A percentile compares a stretch with the other conserved stretches of the same genome.
phyloP scores from a whole-genome alignment of 2,797 vertebrate species.

The Columba guinea region DNA sequence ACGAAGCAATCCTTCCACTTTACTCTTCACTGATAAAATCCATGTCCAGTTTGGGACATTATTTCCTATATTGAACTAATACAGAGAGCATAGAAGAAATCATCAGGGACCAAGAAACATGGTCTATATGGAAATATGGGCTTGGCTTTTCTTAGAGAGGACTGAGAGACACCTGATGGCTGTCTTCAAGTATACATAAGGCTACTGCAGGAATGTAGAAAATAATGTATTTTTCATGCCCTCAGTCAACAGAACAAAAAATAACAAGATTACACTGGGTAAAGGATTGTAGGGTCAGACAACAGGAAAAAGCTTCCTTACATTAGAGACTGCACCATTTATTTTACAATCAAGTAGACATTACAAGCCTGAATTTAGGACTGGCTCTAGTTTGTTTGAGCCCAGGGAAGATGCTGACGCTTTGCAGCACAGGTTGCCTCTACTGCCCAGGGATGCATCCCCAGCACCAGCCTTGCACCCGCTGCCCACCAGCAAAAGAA shows the following conservation, averaged over 20 bases:
- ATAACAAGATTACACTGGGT: neutral
- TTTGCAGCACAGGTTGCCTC: neutral
- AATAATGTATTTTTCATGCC: neutral
- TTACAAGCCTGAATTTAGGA: neutral
- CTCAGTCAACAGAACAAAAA: neutral
- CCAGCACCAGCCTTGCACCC: fast-evolving
- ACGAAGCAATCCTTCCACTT: neutral
- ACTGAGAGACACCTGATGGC: neutral
- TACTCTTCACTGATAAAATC: neutral
- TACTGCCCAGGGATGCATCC: fast-evolving
- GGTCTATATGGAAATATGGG: neutral
- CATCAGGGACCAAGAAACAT: neutral
- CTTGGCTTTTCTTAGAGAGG: neutral
- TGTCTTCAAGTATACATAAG: neutral
- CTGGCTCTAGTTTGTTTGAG: neutral
- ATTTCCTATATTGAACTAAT: neutral
- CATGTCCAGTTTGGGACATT: neutral
- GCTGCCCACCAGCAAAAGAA: fast-evolving
- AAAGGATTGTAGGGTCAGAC: neutral
- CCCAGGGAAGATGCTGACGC: neutral
- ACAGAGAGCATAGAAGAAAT: neutral
- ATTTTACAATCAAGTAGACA: neutral
- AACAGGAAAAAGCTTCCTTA: neutral
- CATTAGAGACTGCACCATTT: neutral
- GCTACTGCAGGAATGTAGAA: neutral